Evolutionary conservation across 2,888 invertebrate species (phyloP), one percentile per base, ranked within the genome.

Genomic region (Ectropis crepuscularia): DNA sequence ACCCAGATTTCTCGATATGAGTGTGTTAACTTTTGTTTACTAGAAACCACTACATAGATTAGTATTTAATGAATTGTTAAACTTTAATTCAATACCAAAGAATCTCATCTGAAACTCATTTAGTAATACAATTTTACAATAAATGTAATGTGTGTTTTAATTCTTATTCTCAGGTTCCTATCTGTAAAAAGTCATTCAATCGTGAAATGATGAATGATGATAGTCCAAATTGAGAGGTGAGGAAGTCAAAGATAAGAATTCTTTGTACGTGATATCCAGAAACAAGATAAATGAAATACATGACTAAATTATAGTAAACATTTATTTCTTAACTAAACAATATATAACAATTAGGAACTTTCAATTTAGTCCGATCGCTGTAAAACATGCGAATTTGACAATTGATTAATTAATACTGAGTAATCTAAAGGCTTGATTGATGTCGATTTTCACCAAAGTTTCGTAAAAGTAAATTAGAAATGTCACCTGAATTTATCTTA

Each of bases 301-400:
- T 48, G 60, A 70, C 50, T 72, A 59, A 65, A 37, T 72, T 47
- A 48, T 61, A 37, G 64, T 57, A 65, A 61, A 57, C 61, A 64
- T 74, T 72, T 72, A 76, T 77, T 75, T 68, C 66, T 62, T 68
- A 67, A 54, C 48, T 61, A 63, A 66, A 60, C 58, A 51, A 67
- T 68, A 59, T 68, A 59, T 67, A 67, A 68, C 67, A 75, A 74
- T 81, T 80, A 79, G 79, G 80, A 81, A 80, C 77, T 70, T 67
- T 61, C 51, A 57, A 63, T 49, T 59, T 57, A 47, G 53, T 61
- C 48, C 12, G 28, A 55, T 68, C 59, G 51, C 53, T 38, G 45
- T 39, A 45, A 48, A 42, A 38, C 38, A 54, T 57, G 61, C 65
- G 48, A 38, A 61, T 49, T 36, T 50, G 43, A 60, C 42, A 67